A percentile compares a stretch with the other conserved stretches of the same genome.
Evolutionary conservation across 2,113 vertebrate species (phyloP).

Genomic region (Sapayoa aenigma): DNA sequence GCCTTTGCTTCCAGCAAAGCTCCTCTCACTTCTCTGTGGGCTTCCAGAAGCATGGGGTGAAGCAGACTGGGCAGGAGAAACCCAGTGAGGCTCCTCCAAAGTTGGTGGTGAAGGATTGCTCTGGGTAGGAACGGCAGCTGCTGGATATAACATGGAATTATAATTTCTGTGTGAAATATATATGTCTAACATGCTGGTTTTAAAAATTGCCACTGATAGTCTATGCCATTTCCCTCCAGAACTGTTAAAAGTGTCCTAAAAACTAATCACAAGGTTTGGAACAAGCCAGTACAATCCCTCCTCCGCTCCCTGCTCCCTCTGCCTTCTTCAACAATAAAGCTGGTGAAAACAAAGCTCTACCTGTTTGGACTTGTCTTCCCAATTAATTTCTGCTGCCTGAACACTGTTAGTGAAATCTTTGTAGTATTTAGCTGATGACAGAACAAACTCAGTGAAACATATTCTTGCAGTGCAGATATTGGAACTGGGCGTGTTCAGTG

Average conservation of each 20-base stretch:
- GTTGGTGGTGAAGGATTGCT: not conserved
- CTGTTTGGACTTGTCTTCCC: not conserved
- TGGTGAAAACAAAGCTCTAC: not conserved
- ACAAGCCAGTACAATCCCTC: not conserved
- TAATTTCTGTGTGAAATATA: fast-evolving
- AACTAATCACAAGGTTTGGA: not conserved
- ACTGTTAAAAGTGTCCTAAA: not conserved
- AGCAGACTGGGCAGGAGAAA: fast-evolving
- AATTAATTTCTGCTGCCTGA: not conserved
- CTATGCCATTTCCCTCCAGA: not conserved
- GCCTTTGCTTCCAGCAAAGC: not conserved
- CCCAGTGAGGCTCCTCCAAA: not conserved
- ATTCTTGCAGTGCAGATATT: not conserved
- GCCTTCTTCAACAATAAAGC: not conserved
- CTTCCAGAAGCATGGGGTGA: not conserved
- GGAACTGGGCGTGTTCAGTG: not conserved
- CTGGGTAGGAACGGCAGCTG: not conserved
- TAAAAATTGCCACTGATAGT: not conserved
- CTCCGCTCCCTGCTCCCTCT: not conserved
- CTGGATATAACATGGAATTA: not conserved
- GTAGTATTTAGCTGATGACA: not conserved
- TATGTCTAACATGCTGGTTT: not conserved
- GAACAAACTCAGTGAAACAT: not conserved
- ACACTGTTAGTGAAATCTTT: not conserved
- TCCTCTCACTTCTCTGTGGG: not conserved